Base-by-base conservation (phyloP, 2,113 vertebrate genomes). In the Pseudorasbora parva region DNA sequence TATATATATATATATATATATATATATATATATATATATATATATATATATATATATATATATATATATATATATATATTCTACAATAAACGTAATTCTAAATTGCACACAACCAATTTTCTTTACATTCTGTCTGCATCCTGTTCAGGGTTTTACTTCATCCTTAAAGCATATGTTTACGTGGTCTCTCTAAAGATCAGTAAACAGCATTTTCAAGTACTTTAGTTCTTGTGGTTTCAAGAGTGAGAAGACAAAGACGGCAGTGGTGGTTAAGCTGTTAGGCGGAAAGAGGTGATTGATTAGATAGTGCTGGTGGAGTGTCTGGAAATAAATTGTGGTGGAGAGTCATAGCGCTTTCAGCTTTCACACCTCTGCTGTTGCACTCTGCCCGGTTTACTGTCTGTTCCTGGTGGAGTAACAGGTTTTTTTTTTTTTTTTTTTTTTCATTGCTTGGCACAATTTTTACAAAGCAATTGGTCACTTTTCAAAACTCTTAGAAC, bases 301-400 rank as follows among this genome's bases (percentile, higher is more conserved):
- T 86, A 69, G 9, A 86, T 19, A n/a, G 59, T 77, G 62, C 33
- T 78, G 51, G 21, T 87, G 89, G 82, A 89, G 89, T 64, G 89
- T 87, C 77, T 86, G 72, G 83, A 91, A 92, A 93, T 94, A 91
- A 91, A 93, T 92, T 89, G 91, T 81, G 1, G 85, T 91, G 91
- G 91, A 92, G 92, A 91, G 87, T 87, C 87, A 86, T 86, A 0
- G 78, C 54, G 17, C 27, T 68, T 74, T 80, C 76, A 74, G 17
- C 21, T 75, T 74, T 75, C 76, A 74, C 25, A 27, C 76, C 47
- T 80, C 19, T 47, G 51, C 33, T 19, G 33, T 23, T 23, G 21
- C 37, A 27, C 27, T 56, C 82, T 51, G 25, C 11, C 11, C 45
- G 47, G 4, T 54, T 45, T 33, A 64, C 17, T 64, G 37, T 66